Evolutionary conservation across 1,140 invertebrate species (phyloP).

Genomic region (Macrobrachium nipponense): DNA sequence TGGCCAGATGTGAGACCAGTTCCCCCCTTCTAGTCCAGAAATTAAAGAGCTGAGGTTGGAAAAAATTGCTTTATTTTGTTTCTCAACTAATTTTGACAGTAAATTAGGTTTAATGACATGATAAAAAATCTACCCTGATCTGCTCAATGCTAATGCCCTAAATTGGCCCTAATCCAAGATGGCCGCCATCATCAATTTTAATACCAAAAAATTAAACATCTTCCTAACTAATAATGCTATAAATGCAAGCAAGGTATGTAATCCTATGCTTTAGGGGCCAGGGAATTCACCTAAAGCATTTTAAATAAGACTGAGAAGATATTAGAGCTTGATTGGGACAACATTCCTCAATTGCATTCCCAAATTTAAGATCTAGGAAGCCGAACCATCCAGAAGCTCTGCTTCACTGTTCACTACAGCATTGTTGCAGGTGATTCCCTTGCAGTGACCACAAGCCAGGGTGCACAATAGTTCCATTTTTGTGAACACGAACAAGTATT

Average conservation of each 20-base stretch:
- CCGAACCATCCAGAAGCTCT: slow-evolving; percentile 12
- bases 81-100: not conserved
- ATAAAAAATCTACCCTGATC: slow-evolving; percentile 16
- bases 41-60: too few species aligned
- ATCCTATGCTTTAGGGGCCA: too few species aligned
- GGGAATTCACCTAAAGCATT: too few species aligned
- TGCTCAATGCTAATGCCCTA: slow-evolving; percentile 1
- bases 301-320: not conserved
- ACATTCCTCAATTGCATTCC: not conserved
- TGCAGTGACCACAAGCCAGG: slow-evolving; percentile 32
- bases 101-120: not conserved
- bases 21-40: slow-evolving; percentile 1
- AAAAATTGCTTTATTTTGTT: too few species aligned
- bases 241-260: too few species aligned
- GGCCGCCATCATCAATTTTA: not conserved
- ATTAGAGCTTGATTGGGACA: not conserved
- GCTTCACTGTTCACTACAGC: slow-evolving; percentile 11
- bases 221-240: too few species aligned
- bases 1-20: too few species aligned
- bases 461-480: slow-evolving; percentile 15
- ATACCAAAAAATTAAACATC: too few species aligned
- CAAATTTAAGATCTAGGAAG: not conserved
- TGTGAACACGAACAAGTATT: not conserved
- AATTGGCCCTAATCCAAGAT: not conserved
- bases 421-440: slow-evolving; percentile 16